Evolutionary conservation across 53 echinoderm and acorn worm species (phyloP).

Genomic region (Paelopatides confundens): DNA sequence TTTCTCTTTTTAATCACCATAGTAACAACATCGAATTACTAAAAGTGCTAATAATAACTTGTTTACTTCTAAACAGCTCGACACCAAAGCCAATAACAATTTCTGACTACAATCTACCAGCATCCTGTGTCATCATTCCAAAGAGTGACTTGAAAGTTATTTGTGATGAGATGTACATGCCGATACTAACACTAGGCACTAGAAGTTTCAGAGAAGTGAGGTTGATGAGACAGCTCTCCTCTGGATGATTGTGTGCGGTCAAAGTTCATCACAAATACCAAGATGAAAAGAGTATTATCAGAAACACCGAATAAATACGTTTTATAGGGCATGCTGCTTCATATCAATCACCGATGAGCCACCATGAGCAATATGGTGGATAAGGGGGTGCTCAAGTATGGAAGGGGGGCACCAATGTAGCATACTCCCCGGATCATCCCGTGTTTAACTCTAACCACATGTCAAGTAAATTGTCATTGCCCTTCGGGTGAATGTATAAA

Average conservation of each 20-base stretch:
- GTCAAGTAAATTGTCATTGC: no score
- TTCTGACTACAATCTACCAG: not conserved
- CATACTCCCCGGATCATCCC: no score
- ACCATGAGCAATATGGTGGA: no score
- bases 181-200: not conserved
- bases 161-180: not conserved
- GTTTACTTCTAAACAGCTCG: not conserved
- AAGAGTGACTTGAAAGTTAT: not conserved
- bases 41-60: no score
- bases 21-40: not conserved
- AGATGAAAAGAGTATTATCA: not conserved
- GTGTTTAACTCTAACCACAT: no score
- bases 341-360: no score
- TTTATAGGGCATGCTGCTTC: no score
- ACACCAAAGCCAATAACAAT: not conserved
- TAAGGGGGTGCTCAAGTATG: no score
- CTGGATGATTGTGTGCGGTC: conserved; percentile 8
- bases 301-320: no score
- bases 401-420: no score
- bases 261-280: conserved; percentile 7
- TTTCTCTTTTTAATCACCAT: no score
- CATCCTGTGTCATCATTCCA: not conserved
- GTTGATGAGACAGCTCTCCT: not conserved
- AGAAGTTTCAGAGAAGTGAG: not conserved
- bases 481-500: no score